Base-by-base conservation (phyloP, 2,797 vertebrate species). In the Amblyraja radiata region DNA sequence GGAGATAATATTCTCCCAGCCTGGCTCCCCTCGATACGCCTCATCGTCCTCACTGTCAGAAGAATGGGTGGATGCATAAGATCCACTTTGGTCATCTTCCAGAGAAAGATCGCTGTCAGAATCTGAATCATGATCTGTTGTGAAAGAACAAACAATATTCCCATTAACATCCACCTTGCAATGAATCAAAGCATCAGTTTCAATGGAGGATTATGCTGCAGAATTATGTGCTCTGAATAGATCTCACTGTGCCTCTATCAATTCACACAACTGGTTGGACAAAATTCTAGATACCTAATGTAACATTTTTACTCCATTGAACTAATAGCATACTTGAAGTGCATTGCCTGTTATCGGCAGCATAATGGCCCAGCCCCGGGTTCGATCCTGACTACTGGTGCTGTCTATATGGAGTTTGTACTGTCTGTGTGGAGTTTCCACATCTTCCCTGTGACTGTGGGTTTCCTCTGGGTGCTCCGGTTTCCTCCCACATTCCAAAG, bases 41-140 rank as follows among this genome's bases (percentile, higher is more conserved):
- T 97, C 96, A 32, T 98, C 97, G 0, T 98, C 98, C 94, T 98
- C 98, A 0, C 98, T 99, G 95, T 99, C 98, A 0, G 98, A 99
- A 1, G 98, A 99, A 95, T 97, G 98, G 1, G 97, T 98, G 93
- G 98, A 99, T 90, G 97, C 97, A 0, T 97, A 98, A 90, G 98
- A 99, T 63, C 97, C 98, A 5, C 98, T 99, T 93, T 97, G 97
- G 94, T 99, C 98, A 0, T 99, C 98, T 94, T 98, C 98, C 93
- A 98, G 95, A 25, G 98, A 99, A 94, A 99, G 95, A 94, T 99
- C 98, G 90, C 98, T 99, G 96, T 99, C 98, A 0, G 98, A 98
- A 95, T 99, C 98, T 0, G 97, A 98, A 96, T 98, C 97, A 0
- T 93, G 97, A 94, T 97, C 98, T 99, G 93, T 84, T 94, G 76